Evolutionary conservation across 2,113 vertebrate genomes (phyloP), one percentile per base, ranked within the genome.

Genomic region (Aldabrachelys gigantea): DNA sequence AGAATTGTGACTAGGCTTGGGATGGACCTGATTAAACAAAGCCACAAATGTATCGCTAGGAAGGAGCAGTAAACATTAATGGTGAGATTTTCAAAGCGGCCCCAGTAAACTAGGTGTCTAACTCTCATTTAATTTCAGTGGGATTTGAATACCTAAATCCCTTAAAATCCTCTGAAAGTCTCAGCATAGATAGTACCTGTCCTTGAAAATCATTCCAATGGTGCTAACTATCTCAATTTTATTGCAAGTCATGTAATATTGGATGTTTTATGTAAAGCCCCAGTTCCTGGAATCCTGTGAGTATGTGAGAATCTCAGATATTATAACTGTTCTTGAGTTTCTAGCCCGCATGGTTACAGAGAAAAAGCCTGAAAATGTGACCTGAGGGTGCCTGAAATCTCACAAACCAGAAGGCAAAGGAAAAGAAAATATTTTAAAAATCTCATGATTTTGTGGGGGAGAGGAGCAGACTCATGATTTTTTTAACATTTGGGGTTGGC

Each of bases 141-240:
- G 78, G 65, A 62, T 47, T 12, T 25, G 44, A 31, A 44, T 81
- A 11, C 50, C 62, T 6, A 89, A 81, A 35, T 72, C 87, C 57
- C 78, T 89, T 57, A 44, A 84, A 90, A 85, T 89, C 41, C 38
- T 85, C 57, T 87, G 76, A 87, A 78, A 90, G 84, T 11, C 8
- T 57, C 47, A 79, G 11, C 31, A 84, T 53, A 41, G 3, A 84
- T 53, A 41, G 3, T 62, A 10, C 5, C 16, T 84, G 88, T 38
- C 22, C n/a, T 54, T 86, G 52, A 44, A 44, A 52, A 54, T 88
- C 41, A 82, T 91, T 62, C 59, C 1, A 0, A 84, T 21, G 69
- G 94, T 89, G 25, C 10, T 9, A 22, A 21, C n/a, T 72, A 49
- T 49, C 88, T 27, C 29, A 75, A 56, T 86, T 59, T 80, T 91